Percentiles rank a stretch among this genome's conserved stretches.
Evolutionary conservation across 2,888 invertebrate genomes (phyloP).

Genomic region (Drosophila recens): DNA sequence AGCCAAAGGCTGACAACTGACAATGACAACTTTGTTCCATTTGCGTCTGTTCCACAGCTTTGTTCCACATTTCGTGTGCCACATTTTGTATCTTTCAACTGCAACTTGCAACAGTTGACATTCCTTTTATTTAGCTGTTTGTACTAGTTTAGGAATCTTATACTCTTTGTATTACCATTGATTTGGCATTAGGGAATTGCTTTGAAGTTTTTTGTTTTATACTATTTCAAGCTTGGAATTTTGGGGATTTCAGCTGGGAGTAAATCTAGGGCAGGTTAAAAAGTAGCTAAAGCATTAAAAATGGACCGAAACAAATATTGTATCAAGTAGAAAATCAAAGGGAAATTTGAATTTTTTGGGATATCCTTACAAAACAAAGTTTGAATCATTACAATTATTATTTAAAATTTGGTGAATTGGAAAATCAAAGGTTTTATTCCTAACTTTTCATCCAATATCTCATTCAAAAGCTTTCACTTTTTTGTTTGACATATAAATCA

Average conservation of each 20-base stretch:
- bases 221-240: not conserved
- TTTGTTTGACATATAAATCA: too few relatives aligned
- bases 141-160: not conserved
- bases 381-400: too few relatives aligned
- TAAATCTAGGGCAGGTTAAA: not conserved
- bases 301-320: not conserved
- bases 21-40: slow-evolving; percentile 58
- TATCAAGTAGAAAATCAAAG: not conserved
- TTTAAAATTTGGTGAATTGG: too few relatives aligned
- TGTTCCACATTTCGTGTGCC: slow-evolving; percentile 57
- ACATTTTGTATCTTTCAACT: slow-evolving; percentile 39
- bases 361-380: not conserved
- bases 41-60: slow-evolving; percentile 54
- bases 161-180: not conserved
- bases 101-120: slow-evolving; percentile 32
- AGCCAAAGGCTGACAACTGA: slow-evolving; percentile 36
- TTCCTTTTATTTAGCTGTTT: slow-evolving; percentile 7
- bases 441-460: too few relatives aligned
- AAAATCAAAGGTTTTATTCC: too few relatives aligned
- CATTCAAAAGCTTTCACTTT: too few relatives aligned
- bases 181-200: slow-evolving; percentile 13
- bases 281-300: not conserved
- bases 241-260: not conserved
- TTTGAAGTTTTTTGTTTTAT: not conserved
- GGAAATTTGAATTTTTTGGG: not conserved